Base-by-base conservation (phyloP, 2,113 vertebrate species). In the Nothobranchius furzeri region DNA sequence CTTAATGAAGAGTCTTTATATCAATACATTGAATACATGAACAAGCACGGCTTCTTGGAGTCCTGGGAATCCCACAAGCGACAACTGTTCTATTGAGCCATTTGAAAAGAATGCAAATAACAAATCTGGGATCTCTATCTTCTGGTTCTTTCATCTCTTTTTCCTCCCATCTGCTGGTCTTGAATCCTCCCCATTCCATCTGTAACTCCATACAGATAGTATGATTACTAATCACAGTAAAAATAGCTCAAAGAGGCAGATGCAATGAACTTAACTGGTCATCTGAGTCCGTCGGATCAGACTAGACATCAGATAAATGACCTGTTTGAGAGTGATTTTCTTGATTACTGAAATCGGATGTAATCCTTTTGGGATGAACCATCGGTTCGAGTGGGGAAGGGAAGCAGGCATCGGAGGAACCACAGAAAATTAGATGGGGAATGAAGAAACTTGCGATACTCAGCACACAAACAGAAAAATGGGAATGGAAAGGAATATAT, bases 1-100 rank as follows among this genome's bases (percentile, higher is more conserved):
- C 83, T 87, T 89, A 91, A 91, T 90, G 82, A 89, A 85, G 75
- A 83, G 73, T 77, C 84, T 89, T 89, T 83, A 89, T 87, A 84
- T 88, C 76, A 80, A 91, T 90, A 89, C 88, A 89, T 85, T 85
- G 86, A 89, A 90, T 88, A 89, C 86, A 91, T 89, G 80, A 88
- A 86, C 82, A 89, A 83, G 75, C 66, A 25, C 43, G 61, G 58
- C 75, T 78, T 84, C 70, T 52, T 30, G 5, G 81, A 76, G 83
- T 85, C 87, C 59, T 20, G 77, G 71, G 78, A 86, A 64, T 89
- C 86, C 86, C 88, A 35, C 76, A 79, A 89, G 79, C 83, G 84
- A 86, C 75, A 83, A 82, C 70, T 76, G 72, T 76, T 85, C 86
- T 85, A 91, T 89, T 88, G 87, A 89, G 84, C 71, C 81, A 77